Base-by-base conservation (phyloP, 2,888 invertebrate genomes). In the Drosophila affinis region DNA sequence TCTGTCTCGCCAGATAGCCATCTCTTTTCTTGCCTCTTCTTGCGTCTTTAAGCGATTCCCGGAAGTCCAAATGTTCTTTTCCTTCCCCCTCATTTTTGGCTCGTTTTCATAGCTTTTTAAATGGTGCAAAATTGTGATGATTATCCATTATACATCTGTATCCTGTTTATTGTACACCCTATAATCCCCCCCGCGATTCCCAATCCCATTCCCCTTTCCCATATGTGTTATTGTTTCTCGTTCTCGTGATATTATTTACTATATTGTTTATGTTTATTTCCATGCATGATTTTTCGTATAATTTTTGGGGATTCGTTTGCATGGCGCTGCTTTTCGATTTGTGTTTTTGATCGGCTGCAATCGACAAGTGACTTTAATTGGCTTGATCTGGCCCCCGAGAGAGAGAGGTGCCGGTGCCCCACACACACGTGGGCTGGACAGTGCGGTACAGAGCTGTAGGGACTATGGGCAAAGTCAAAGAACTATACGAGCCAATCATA, bases 61-160 rank as follows among this genome's bases (percentile, higher is more conserved):
- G 79, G 79, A 79, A 79, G 79, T 80, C 56, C 62, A 80, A 74
- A 77, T 76, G 63, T 63, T 63, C 54, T 74, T 71, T 54, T 18
- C 32, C 51, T 74, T 71, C 45, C 6, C 29, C 65, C 44, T 60
- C 47, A 39, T 46, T 68, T 52, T 59, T 61, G 44, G 48, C 54
- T 68, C 21, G 14, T n/a, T 76, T 76, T 76, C 69, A 83, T 83
- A 55, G 68, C 56, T 55, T 72, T 77, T 79, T 79, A 64, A 78
- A 78, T 70, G 74, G 55, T 60, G 65, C 58, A 56, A 56, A 72
- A 63, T 55, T 69, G 47, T 48, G 64, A 54, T 63, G 64, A 65
- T 65, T 63, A 39, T 63, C 53, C 39, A 65, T 64, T 76, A 72
- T 63, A 59, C 51, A 54, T 72, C 57, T 69, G 10, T n/a, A 57